Conservation (phyloP, 2,888 invertebrate genomes). For the Perdita meconis region DNA sequence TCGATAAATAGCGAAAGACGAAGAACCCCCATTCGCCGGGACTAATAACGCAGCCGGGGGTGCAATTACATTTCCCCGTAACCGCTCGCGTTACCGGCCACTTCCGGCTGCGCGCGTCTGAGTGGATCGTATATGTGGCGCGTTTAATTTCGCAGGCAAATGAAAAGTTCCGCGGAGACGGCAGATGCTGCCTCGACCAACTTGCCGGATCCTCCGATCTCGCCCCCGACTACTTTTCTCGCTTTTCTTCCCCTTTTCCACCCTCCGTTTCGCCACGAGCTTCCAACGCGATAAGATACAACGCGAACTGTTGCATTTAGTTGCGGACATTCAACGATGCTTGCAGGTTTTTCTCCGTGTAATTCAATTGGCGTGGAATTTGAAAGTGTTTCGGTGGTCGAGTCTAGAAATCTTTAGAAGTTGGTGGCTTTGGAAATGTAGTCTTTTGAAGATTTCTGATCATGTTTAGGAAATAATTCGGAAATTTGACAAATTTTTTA, state of each 20-base stretch:
- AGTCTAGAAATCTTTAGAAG: no score
- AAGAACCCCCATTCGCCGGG: background rate
- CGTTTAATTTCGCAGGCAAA: slow-evolving; percentile 67
- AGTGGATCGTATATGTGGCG: slow-evolving; percentile 37
- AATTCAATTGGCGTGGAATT: no score
- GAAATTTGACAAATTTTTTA: no score
- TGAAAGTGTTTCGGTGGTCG: no score
- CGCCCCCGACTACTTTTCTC: slow-evolving; percentile 43
- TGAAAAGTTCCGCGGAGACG: slow-evolving; percentile 62
- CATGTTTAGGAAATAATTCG: no score
- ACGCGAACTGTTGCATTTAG: slow-evolving; percentile 8
- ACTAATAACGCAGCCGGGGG: slow-evolving; percentile 12
- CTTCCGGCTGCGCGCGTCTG: slow-evolving; percentile 29
- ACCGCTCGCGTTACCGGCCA: slow-evolving; percentile 34
- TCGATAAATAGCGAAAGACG: slow-evolving; percentile 11
- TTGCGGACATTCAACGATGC: no score
- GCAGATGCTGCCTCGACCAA: slow-evolving; percentile 45
- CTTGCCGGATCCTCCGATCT: slow-evolving; percentile 32
- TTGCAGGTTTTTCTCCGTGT: no score
- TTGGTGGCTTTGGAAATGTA: no score
- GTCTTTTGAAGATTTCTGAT: no score
- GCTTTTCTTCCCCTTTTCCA: slow-evolving; percentile 45
- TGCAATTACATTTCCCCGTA: slow-evolving; percentile 41
- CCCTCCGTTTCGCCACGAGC: background rate
- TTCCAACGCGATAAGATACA: background rate